These are phyloP conservation scores for Pionites leucogaster DNA, from an alignment of 2,113 vertebrate species.

Conservation along the genomic window DNA sequence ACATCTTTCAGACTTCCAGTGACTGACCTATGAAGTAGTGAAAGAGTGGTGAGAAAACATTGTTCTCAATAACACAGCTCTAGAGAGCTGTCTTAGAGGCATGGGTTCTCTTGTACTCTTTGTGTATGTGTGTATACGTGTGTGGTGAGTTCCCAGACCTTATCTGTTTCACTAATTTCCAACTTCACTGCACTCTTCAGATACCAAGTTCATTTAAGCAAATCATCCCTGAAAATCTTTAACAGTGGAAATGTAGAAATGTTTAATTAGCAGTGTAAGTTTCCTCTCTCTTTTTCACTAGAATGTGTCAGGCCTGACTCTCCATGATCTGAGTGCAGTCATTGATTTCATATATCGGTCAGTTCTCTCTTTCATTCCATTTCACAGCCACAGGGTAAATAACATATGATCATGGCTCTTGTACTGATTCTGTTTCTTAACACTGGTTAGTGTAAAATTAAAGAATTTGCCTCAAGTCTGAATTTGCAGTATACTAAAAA, in stretches of 20 bases:
- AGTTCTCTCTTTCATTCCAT: neutral
- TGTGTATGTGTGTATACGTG: fast-evolving
- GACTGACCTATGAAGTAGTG: neutral
- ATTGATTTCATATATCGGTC: neutral
- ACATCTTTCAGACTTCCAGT: neutral
- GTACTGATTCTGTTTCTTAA: neutral
- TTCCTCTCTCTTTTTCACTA: neutral
- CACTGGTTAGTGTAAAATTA: neutral
- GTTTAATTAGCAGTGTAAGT: neutral
- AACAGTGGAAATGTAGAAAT: neutral
- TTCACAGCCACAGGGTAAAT: neutral
- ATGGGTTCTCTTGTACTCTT: neutral
- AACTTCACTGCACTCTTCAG: neutral
- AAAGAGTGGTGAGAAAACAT: neutral
- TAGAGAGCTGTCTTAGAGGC: neutral
- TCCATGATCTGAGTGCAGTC: neutral
- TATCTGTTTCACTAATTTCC: neutral
- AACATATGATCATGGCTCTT: neutral
- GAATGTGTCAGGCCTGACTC: neutral
- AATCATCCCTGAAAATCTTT: neutral
- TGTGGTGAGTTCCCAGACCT: neutral
- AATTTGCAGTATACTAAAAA: neutral
- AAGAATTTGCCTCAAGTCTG: neutral
- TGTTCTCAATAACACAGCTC: neutral
- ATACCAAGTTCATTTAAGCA: neutral